phyloP scores from a whole-genome alignment of 2,797 vertebrate species.

The Acrossocheilus wenchowensis region DNA sequence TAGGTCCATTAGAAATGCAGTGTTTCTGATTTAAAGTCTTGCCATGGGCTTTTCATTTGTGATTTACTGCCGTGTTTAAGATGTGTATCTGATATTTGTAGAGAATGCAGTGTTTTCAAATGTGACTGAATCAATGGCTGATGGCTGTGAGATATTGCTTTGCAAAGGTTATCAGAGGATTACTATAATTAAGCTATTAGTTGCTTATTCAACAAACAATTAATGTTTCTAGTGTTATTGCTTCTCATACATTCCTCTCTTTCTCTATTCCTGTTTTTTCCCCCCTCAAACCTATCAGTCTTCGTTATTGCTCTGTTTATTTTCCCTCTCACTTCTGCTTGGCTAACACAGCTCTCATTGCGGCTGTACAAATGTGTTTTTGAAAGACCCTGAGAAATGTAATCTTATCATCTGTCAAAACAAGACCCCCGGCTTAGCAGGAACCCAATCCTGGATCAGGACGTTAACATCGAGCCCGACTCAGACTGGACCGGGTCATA shows the following conservation, averaged over 20 bases:
- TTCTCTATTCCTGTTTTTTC: background rate
- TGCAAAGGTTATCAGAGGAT: background rate
- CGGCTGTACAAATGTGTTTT: conserved; percentile 54
- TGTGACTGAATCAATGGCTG: background rate
- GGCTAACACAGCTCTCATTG: conserved; percentile 46
- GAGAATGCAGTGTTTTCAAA: background rate
- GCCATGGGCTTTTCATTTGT: background rate
- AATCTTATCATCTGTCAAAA: conserved; percentile 60
- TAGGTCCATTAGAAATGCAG: background rate
- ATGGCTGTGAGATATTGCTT: background rate
- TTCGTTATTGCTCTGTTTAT: conserved; percentile 53
- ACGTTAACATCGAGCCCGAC: conserved; percentile 21
- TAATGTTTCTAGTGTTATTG: conserved; percentile 24
- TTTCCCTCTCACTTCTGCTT: conserved; percentile 43
- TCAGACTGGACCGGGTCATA: conserved; percentile 36
- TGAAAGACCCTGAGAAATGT: conserved; percentile 56
- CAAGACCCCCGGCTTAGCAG: conserved; percentile 37
- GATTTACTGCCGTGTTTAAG: background rate
- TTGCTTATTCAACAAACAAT: conserved; percentile 5
- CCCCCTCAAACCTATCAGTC: conserved; percentile 1
- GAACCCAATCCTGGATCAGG: conserved; percentile 48
- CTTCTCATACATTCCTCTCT: conserved; percentile 5
- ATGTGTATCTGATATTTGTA: background rate
- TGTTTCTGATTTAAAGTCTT: background rate
- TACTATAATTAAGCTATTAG: background rate